Evolutionary conservation across 1,140 invertebrate genomes (phyloP).

Genomic region (Pemphigus obesinymphae): DNA sequence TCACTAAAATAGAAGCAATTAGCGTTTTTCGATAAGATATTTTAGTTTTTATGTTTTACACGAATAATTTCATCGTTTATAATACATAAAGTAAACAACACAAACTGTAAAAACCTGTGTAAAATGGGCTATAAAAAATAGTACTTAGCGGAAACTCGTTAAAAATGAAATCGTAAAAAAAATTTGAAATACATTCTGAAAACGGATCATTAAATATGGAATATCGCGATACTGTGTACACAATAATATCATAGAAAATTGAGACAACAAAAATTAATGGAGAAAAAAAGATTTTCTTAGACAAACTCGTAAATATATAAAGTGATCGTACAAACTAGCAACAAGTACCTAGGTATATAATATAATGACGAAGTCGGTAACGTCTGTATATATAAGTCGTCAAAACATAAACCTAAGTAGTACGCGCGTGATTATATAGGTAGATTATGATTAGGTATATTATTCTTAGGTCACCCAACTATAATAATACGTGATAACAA

Average conservation of each 20-base stretch:
- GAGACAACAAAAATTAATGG: too few relatives aligned
- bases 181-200: not conserved
- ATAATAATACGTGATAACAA: not conserved
- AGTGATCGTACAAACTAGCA: too few relatives aligned
- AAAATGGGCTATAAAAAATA: not conserved
- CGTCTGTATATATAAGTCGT: not conserved
- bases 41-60: not conserved
- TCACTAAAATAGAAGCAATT: not conserved
- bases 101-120: not conserved
- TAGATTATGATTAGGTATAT: not conserved
- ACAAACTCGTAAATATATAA: too few relatives aligned
- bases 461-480: too few relatives aligned
- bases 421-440: not conserved
- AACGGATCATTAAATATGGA: not conserved
- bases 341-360: not conserved
- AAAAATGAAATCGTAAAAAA: not conserved
- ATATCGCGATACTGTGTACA: not conserved
- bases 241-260: too few relatives aligned
- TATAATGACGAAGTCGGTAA: not conserved
- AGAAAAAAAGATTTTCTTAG: too few relatives aligned
- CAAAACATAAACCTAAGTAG: not conserved
- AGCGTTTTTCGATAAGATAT: not conserved
- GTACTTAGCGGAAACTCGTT: not conserved
- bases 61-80: not conserved
- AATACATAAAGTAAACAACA: not conserved